These are phyloP conservation scores for Aphelinus certus DNA, from an alignment of 1,140 invertebrate species.

Conservation along the genomic window DNA sequence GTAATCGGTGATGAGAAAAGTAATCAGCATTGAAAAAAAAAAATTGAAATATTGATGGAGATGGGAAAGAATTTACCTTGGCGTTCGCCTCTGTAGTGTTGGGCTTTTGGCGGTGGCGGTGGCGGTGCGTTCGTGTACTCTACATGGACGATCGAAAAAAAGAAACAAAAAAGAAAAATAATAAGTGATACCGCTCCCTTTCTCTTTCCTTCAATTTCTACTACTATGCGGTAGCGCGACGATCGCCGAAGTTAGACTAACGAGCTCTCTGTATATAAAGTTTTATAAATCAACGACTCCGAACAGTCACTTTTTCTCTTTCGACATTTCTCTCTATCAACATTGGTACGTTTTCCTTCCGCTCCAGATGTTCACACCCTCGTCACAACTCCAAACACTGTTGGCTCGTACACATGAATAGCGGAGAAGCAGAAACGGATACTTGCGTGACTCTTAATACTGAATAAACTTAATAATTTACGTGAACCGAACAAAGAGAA, in stretches of 20 bases:
- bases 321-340: conserved; percentile 48
- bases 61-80: conserved; percentile 66
- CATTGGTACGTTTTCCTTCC: conserved; percentile 47
- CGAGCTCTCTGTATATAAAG: neutral
- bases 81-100: conserved; percentile 69
- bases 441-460: no score
- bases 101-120: conserved; percentile 73
- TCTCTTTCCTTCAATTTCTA: neutral
- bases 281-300: neutral
- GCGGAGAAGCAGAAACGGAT: neutral
- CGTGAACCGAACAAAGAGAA: neutral
- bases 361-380: no score
- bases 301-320: conserved; percentile 20
- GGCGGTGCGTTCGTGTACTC: conserved; percentile 73
- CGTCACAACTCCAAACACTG: no score
- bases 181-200: conserved; percentile 28
- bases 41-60: conserved; percentile 43
- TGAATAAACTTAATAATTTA: no score
- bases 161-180: conserved; percentile 51
- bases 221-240: neutral
- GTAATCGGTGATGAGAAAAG: neutral
- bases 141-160: conserved; percentile 67
- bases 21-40: conserved; percentile 26
- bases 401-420: no score
- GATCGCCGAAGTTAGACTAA: conserved; percentile 1